phyloP scores from a whole-genome alignment of 2,797 vertebrate species.

The Telmatherina bonti region DNA sequence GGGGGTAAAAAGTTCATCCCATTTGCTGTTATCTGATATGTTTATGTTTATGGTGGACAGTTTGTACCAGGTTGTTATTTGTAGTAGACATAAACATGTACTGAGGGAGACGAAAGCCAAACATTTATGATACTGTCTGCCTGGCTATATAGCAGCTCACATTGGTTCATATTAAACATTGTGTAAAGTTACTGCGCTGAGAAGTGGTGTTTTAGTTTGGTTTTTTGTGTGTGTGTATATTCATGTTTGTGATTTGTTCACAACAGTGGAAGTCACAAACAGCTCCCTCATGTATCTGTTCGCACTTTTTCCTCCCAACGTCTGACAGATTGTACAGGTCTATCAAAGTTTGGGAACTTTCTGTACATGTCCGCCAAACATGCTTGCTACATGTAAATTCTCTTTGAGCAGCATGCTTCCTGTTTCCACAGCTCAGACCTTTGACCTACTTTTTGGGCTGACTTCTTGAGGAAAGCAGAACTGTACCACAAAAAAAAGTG shows the following conservation, averaged over 20 bases:
- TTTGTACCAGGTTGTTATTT: background rate
- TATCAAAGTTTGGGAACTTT: background rate
- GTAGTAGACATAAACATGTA: background rate
- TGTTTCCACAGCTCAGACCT: conserved; percentile 45
- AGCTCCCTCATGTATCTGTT: background rate
- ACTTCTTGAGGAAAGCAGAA: conserved; percentile 55
- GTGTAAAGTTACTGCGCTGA: too few species aligned
- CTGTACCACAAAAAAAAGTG: conserved; percentile 12
- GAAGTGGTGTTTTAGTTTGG: conserved; percentile 1
- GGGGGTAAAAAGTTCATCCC: too few species aligned
- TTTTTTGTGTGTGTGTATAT: background rate
- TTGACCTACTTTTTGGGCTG: conserved; percentile 58
- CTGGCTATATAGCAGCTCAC: background rate
- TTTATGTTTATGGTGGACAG: background rate
- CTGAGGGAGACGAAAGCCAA: background rate
- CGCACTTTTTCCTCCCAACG: background rate
- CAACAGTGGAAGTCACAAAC: background rate
- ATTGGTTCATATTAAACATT: background rate
- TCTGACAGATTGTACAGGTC: background rate
- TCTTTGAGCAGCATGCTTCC: background rate
- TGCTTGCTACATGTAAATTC: conserved; percentile 2
- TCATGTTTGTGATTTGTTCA: too few species aligned
- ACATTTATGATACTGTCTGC: background rate
- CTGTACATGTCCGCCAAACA: background rate
- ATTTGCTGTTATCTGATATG: background rate